phyloP scores from a whole-genome alignment of 2,113 vertebrate species.

The Zapornia atra region DNA sequence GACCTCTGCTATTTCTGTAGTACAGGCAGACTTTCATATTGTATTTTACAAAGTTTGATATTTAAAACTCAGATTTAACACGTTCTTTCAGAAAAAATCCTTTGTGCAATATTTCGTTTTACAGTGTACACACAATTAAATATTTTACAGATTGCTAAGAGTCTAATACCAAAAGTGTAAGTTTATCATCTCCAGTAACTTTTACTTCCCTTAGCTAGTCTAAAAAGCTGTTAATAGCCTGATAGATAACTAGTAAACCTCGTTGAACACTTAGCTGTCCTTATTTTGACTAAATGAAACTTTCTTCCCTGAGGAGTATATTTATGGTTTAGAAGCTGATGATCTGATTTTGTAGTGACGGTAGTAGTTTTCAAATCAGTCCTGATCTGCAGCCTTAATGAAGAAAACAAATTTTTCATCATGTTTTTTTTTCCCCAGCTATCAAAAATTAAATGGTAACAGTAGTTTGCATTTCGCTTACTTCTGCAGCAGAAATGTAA shows the following conservation, averaged over 20 bases:
- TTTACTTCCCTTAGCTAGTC: neutral
- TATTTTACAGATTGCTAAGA: neutral
- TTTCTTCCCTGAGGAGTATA: neutral
- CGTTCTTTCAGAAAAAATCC: neutral
- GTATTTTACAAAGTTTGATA: neutral
- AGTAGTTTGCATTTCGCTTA: neutral
- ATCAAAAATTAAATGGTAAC: neutral
- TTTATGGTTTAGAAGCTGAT: neutral
- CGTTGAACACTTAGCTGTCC: neutral
- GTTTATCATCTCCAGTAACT: neutral
- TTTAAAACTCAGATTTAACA: neutral
- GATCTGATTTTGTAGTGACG: neutral
- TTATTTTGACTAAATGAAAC: neutral
- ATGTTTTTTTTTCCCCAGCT: neutral
- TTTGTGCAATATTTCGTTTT: neutral
- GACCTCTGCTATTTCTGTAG: neutral
- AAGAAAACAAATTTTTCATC: neutral
- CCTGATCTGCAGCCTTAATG: neutral
- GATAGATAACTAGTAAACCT: neutral
- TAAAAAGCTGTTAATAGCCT: neutral
- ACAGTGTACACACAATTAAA: neutral
- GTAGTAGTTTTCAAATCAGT: neutral
- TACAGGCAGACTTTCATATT: neutral
- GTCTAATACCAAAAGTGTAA: neutral
- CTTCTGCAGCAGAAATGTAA: neutral